Evolutionary conservation across 2,113 vertebrate species (phyloP), one percentile per base, ranked within the genome.

Genomic region (Erinaceus europaeus): DNA sequence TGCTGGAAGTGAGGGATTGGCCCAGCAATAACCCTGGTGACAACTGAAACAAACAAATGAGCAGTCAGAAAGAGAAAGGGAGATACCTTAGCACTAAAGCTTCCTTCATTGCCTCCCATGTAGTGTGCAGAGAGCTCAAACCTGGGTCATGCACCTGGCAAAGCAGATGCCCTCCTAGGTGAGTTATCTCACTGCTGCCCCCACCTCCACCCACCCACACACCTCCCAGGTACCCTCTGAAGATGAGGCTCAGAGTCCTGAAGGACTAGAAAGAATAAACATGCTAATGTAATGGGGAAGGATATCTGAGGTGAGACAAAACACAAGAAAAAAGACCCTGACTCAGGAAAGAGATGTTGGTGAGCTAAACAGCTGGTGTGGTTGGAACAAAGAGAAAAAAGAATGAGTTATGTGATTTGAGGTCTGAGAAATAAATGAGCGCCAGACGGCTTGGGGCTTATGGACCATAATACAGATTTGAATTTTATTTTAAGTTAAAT

Each of bases 401-500:
- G 34, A 52, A 80, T 25, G 32, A 29, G 15, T 65, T 76, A 74
- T 48, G 52, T n/a, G 44, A 84, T 34, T 73, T 38, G 55, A 68
- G 15, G 20, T 27, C 68, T 79, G 17, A 75, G 36, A 85, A 84
- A 74, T 59, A 67, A 46, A 11, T 21, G 21, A 80, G 23, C 17
- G n/a, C 38, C 67, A 85, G 29, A 50, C 20, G 48, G 11, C 46
- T 38, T 10, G 82, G 52, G 20, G 59, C 52, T 72, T 72, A 4
- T 67, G 42, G 8, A 50, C 40, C 32, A 53, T 5, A 53, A 52
- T 29, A 79, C 71, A 27, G n/a, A 52, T 44, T 40, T 42, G 75
- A 74, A 61, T 88, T 93, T 71, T 73, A 73, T 72, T 88, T 86
- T 55, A 78, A 92, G 52, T 82, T 79, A 44, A 79, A 13, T 25